A percentile compares a stretch with the other conserved stretches of the same genome.
phyloP scores from a whole-genome alignment of 2,113 vertebrate species.

The Caretta caretta region DNA sequence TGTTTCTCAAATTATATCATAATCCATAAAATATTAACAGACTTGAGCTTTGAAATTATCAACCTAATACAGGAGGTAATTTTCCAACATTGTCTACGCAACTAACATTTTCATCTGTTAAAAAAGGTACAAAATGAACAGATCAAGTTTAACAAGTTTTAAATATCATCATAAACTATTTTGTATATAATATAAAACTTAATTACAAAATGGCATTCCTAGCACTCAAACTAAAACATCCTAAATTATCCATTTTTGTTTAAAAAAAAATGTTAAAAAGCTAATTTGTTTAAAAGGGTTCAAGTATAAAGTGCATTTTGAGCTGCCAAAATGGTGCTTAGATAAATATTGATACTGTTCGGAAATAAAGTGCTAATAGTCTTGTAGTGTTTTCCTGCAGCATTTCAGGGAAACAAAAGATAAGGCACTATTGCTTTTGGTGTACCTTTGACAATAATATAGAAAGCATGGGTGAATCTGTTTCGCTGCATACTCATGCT shows the following conservation, averaged over 20 bases:
- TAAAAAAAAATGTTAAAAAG: constrained; percentile 21
- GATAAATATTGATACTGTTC: constrained; percentile 5
- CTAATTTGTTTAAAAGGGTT: constrained; percentile 1
- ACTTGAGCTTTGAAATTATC: background rate
- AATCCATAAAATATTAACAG: background rate
- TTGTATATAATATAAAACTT: constrained; percentile 10
- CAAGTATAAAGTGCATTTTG: background rate
- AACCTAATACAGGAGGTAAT: background rate
- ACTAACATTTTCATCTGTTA: background rate
- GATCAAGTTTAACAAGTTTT: background rate
- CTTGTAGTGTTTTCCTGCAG: background rate
- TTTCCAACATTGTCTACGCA: background rate
- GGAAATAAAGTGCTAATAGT: background rate
- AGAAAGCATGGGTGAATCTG: background rate
- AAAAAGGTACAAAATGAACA: background rate
- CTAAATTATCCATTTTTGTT: constrained; percentile 30
- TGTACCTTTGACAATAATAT: background rate
- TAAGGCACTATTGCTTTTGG: background rate
- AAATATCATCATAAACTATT: background rate
- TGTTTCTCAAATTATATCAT: background rate
- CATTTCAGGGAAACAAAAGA: background rate
- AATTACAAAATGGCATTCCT: constrained; percentile 9
- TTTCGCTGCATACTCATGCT: background rate
- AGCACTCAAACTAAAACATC: background rate
- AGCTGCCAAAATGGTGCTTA: constrained; percentile 36